Conservation (phyloP, 2,888 invertebrate species). For the Agriotes lineatus region DNA sequence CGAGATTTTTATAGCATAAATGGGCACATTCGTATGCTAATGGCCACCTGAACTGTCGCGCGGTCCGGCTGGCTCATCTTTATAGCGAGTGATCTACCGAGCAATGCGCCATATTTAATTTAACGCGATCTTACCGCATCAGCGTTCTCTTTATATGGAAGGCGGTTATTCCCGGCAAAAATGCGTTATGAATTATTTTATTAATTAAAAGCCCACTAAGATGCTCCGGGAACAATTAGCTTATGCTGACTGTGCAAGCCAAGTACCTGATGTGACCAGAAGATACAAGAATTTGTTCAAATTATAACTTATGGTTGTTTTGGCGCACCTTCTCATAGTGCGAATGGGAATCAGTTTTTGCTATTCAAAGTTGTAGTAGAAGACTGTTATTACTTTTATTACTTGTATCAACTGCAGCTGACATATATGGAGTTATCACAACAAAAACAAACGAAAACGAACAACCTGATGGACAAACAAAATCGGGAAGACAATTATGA, state of each 20-base stretch:
- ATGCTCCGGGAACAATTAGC: constrained; percentile 34
- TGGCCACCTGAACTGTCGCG: constrained; percentile 50
- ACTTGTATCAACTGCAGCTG: no score
- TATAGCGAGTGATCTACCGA: constrained; percentile 46
- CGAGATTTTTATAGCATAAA: constrained; percentile 51
- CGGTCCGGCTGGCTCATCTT: constrained; percentile 48
- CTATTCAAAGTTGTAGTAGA: no score
- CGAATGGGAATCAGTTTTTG: no score
- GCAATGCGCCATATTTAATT: constrained; percentile 45
- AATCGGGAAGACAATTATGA: no score
- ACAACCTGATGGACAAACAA: no score
- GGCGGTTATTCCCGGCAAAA: constrained; percentile 27
- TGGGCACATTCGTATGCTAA: constrained; percentile 53
- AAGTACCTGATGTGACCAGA: not conserved
- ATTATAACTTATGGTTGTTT: no score
- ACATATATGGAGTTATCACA: no score
- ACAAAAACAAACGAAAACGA: no score
- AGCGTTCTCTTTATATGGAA: constrained; percentile 41
- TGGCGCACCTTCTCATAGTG: no score
- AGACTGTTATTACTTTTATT: no score
- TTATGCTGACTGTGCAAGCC: not conserved
- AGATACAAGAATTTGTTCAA: no score
- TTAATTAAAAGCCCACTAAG: constrained; percentile 41
- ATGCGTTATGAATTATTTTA: constrained; percentile 39
- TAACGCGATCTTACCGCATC: constrained; percentile 41